These are phyloP conservation scores for Phasia obesa DNA, from an alignment of 2,888 invertebrate species.

Conservation along the genomic window DNA sequence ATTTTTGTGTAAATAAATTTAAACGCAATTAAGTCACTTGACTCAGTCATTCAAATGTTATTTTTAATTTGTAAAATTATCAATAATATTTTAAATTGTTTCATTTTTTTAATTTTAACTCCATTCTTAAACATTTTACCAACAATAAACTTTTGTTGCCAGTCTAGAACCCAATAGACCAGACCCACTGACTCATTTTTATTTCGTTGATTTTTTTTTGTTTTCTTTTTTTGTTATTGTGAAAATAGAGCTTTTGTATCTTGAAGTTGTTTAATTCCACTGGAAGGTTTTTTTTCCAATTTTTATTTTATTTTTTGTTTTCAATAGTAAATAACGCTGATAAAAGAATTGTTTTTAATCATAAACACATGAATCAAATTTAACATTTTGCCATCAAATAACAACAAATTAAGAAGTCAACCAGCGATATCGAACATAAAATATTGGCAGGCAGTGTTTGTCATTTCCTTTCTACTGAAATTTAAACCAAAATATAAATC, in stretches of 20 bases:
- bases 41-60: too few species aligned
- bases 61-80: too few species aligned
- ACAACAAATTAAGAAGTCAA: slow-evolving; percentile 38
- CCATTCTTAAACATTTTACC: too few species aligned
- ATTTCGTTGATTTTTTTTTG: slow-evolving; percentile 3
- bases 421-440: slow-evolving; percentile 17
- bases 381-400: slow-evolving; percentile 38
- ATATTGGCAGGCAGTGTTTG: background rate
- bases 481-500: too few species aligned
- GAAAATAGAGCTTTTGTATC: slow-evolving; percentile 46
- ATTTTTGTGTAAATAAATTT: too few species aligned
- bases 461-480: slow-evolving; percentile 14
- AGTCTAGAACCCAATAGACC: too few species aligned
- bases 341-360: slow-evolving; percentile 35
- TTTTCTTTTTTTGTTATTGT: too few species aligned
- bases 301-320: slow-evolving; percentile 23
- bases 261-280: background rate
- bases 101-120: too few species aligned
- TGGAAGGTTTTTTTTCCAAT: slow-evolving; percentile 30
- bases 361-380: slow-evolving; percentile 56
- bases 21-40: too few species aligned
- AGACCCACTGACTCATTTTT: slow-evolving; percentile 52
- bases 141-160: too few species aligned
- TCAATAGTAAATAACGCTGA: slow-evolving; percentile 9
- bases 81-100: too few species aligned